A percentile compares a stretch with the other conserved stretches of the same genome.
Evolutionary conservation across 2,888 invertebrate genomes (phyloP).

Genomic region (Folsomia candida): DNA sequence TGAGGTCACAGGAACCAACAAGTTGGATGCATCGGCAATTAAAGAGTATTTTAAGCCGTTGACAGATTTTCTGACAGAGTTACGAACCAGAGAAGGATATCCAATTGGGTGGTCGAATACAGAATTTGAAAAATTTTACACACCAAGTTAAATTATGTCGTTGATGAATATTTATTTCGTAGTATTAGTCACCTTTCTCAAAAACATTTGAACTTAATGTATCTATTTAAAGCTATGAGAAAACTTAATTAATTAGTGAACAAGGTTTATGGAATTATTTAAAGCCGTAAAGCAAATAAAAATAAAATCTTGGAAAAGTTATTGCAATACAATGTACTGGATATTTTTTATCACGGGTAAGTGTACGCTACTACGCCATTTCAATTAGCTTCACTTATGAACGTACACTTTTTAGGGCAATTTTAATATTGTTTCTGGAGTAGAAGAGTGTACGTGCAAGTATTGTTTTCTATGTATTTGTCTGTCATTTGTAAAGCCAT

Average conservation of each 20-base stretch:
- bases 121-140: constrained; percentile 33
- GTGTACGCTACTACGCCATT: no score
- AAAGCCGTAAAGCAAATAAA: no score
- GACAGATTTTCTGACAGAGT: constrained; percentile 72
- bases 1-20: constrained; percentile 67
- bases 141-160: neutral
- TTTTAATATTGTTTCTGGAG: no score
- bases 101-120: constrained; percentile 67
- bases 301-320: no score
- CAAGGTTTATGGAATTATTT: no score
- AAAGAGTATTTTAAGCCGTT: constrained; percentile 80
- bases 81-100: constrained; percentile 66
- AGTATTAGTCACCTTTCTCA: neutral
- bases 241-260: neutral
- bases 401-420: no score
- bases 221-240: neutral
- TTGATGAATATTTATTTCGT: constrained; percentile 3
- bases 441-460: no score
- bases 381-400: no score
- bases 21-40: constrained; percentile 72
- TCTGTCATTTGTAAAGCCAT: no score
- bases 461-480: no score
- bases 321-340: no score
- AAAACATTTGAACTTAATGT: neutral
- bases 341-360: no score